These are phyloP conservation scores for Callaeas wilsoni DNA, from an alignment of 2,113 vertebrate genomes.

Conservation along the genomic window DNA sequence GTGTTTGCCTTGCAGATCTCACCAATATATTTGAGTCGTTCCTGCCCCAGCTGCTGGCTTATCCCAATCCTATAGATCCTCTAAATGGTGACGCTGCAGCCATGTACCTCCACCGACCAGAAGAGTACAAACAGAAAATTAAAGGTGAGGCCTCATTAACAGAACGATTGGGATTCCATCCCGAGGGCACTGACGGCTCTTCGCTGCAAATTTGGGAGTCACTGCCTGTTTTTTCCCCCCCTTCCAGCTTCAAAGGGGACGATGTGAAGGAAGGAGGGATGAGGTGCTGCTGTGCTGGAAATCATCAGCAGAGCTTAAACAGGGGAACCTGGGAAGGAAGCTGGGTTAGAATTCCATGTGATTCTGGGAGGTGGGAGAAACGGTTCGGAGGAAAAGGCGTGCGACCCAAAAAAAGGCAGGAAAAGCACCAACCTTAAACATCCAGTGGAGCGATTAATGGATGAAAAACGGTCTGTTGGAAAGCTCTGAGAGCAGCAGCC, in stretches of 20 bases:
- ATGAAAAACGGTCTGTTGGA: background rate
- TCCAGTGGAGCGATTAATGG: background rate
- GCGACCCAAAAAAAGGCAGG: background rate
- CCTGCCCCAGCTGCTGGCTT: constrained; percentile 96
- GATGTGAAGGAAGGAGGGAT: background rate
- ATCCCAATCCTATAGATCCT: constrained; percentile 97
- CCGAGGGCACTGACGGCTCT: background rate
- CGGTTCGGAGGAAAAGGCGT: accelerated
- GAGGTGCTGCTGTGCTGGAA: background rate
- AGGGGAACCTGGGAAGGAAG: background rate
- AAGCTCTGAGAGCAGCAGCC: background rate
- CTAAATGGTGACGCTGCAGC: constrained; percentile 97
- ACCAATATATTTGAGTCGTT: constrained; percentile 99
- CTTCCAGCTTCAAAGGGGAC: accelerated
- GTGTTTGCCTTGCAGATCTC: constrained; percentile 78
- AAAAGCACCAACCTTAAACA: background rate
- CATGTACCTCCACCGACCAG: constrained; percentile 98
- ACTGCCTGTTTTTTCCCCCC: accelerated
- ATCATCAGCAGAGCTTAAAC: background rate
- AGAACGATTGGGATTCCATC: accelerated
- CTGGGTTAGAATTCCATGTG: accelerated
- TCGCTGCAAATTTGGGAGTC: accelerated
- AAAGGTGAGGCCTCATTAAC: constrained; percentile 79
- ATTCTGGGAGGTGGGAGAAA: background rate
- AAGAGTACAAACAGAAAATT: constrained; percentile 99